A percentile compares a stretch with the other conserved stretches of the same genome.
Conservation (phyloP, 2,888 invertebrate species). For the Phlogophora meticulosa region DNA sequence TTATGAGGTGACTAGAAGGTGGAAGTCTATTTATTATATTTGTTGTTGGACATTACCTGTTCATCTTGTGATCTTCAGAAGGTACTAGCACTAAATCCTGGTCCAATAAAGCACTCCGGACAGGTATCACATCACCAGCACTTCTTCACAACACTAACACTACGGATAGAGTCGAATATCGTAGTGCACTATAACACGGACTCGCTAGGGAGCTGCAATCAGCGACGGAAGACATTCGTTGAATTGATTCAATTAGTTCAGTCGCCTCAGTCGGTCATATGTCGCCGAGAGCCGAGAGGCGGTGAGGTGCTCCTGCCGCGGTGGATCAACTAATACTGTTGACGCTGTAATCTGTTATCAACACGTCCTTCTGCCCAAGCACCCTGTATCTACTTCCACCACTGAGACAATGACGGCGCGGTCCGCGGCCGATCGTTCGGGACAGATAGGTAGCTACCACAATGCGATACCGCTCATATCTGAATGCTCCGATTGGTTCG, state of each 20-base stretch:
- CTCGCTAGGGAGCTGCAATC: constrained; percentile 74
- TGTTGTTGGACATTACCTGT: constrained; percentile 67
- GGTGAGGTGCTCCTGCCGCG: constrained; percentile 78
- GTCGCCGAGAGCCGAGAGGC: constrained; percentile 60
- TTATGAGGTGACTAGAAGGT: too few species aligned
- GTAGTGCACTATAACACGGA: constrained; percentile 53
- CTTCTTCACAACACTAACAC: constrained; percentile 63
- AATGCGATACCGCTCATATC: constrained; percentile 75
- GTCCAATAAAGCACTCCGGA: constrained; percentile 16
- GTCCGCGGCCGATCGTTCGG: constrained; percentile 74
- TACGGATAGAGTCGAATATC: constrained; percentile 46
- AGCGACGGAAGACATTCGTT: constrained; percentile 83
- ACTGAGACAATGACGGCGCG: constrained; percentile 81
- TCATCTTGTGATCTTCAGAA: constrained; percentile 65
- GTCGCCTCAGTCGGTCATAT: constrained; percentile 63
- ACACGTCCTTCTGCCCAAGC: constrained; percentile 75
- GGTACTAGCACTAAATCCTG: constrained; percentile 12
- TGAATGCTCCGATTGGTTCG: constrained; percentile 82
- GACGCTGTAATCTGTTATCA: constrained; percentile 88
- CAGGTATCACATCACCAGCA: constrained; percentile 67
- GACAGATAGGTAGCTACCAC: constrained; percentile 74
- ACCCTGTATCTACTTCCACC: constrained; percentile 73
- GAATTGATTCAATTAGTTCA: constrained; percentile 85
- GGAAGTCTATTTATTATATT: not conserved
- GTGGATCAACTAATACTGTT: constrained; percentile 85